Conservation (phyloP, 2,888 invertebrate species). For the Rhingia rostrata region DNA sequence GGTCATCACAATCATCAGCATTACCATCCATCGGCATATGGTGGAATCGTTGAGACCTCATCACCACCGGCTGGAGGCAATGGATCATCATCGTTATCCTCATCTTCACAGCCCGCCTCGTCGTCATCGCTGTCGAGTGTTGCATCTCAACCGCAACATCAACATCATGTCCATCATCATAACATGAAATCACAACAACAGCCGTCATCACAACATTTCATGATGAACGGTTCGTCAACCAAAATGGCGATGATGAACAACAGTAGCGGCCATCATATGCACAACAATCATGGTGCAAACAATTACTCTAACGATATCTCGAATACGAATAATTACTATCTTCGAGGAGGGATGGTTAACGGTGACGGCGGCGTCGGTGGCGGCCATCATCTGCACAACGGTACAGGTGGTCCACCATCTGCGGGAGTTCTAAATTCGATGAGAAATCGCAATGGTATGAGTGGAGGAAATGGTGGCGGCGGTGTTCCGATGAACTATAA, state of each 20-base stretch:
- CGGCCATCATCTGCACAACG: constrained; percentile 67
- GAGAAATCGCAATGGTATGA: constrained; percentile 62
- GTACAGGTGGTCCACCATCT: constrained; percentile 48
- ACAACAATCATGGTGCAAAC: constrained; percentile 71
- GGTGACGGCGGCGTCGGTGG: constrained; percentile 60
- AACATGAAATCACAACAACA: constrained; percentile 76
- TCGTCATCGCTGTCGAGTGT: constrained; percentile 81
- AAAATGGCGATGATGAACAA: constrained; percentile 69
- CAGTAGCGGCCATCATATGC: constrained; percentile 72
- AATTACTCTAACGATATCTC: constrained; percentile 66
- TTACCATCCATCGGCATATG: constrained; percentile 76
- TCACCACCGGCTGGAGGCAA: constrained; percentile 80
- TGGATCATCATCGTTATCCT: constrained; percentile 81
- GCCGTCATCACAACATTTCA: constrained; percentile 68
- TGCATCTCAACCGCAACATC: constrained; percentile 80
- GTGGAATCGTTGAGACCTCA: constrained; percentile 78
- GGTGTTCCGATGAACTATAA: constrained; percentile 78
- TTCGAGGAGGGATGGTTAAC: constrained; percentile 71
- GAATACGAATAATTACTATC: constrained; percentile 67
- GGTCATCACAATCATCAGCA: constrained; percentile 77
- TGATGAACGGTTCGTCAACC: constrained; percentile 72
- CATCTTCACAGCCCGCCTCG: constrained; percentile 81
- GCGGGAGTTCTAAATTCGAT: constrained; percentile 46
- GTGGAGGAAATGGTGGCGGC: constrained; percentile 66
- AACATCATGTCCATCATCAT: constrained; percentile 76